A percentile compares a stretch with the other conserved stretches of the same genome.
These are phyloP conservation scores for Emys orbicularis DNA, from an alignment of 2,797 vertebrate genomes.

Conservation along the genomic window DNA sequence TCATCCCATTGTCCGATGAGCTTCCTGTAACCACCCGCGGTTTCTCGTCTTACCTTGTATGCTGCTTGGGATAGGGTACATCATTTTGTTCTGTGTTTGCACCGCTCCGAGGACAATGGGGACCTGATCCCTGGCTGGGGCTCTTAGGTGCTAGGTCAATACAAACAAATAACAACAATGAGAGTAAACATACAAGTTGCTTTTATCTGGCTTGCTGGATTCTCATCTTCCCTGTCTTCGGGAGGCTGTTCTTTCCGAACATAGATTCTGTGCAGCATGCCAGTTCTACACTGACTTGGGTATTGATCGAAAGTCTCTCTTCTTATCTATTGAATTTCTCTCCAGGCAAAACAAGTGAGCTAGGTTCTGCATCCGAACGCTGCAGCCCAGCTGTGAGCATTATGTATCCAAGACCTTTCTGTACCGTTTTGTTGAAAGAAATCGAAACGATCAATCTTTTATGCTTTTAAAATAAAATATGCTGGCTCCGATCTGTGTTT, in stretches of 20 bases:
- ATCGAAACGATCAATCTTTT: neutral
- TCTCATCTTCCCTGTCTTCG: neutral
- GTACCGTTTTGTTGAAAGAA: neutral
- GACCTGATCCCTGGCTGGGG: rapidly evolving
- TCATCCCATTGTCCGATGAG: neutral
- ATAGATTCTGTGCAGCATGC: neutral
- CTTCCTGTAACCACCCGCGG: neutral
- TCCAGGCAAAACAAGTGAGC: slow-evolving; percentile 13
- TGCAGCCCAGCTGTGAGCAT: neutral
- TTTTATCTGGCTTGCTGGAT: neutral
- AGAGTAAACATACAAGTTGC: neutral
- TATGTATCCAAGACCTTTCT: neutral
- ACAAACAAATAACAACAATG: neutral
- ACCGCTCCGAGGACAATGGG: rapidly evolving
- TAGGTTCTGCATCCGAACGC: slow-evolving; percentile 18
- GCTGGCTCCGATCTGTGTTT: neutral
- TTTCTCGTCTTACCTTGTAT: neutral
- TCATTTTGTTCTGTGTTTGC: neutral
- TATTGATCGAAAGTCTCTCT: neutral
- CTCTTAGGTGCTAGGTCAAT: neutral
- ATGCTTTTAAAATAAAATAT: neutral
- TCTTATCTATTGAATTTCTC: slow-evolving; percentile 13
- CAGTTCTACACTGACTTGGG: neutral
- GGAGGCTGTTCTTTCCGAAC: neutral
- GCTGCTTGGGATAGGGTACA: neutral